Evolutionary conservation across 2,113 vertebrate genomes (phyloP), one percentile per base, ranked within the genome.

Genomic region (Manacus vitellinus): DNA sequence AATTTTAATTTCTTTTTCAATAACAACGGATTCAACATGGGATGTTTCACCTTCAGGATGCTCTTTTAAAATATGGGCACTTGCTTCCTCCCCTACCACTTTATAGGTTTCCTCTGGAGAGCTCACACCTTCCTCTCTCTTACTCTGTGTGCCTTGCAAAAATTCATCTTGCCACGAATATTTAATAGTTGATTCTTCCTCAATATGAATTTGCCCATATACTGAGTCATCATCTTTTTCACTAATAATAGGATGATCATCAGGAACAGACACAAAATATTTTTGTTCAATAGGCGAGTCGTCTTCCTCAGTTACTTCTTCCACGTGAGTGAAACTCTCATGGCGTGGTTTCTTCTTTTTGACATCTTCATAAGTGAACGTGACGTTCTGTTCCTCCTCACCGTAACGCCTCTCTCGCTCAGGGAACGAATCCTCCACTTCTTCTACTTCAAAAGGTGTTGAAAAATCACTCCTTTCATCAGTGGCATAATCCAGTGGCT

Each of bases 261-360:
- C 99, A 7, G 99, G 99, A 62, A 98, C 99, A 14, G 99, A 99
- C 70, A 99, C 99, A 88, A 99, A 99, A 88, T 99, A 99, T 62
- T 99, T 99, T 35, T 98, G 98, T 93, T 99, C 99, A 62, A 98
- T 96, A 95, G 98, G 88, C 33, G 97, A 94, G 92, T 98, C 98
- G 12, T 97, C 98, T 33, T 96, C 98, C 68, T 97, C 98, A 0
- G n/a, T 97, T 80, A 98, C 94, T 92, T 98, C 98, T 91, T 98
- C 98, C 55, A 98, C 97, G 0, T 3, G 96, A 71, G 97, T 92
- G 37, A 91, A 39, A 15, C 39, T 72, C 71, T 93, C 96, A 2
- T 23, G 94, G 39, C 94, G 95, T 19, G 85, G 95, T 43, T 95
- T 97, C 87, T 97, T 97, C 82, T 92, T 96, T 65, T 89, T 88